Evolutionary conservation across 2,113 vertebrate genomes (phyloP), one percentile per base, ranked within the genome.

Genomic region (Okapia johnstoni): DNA sequence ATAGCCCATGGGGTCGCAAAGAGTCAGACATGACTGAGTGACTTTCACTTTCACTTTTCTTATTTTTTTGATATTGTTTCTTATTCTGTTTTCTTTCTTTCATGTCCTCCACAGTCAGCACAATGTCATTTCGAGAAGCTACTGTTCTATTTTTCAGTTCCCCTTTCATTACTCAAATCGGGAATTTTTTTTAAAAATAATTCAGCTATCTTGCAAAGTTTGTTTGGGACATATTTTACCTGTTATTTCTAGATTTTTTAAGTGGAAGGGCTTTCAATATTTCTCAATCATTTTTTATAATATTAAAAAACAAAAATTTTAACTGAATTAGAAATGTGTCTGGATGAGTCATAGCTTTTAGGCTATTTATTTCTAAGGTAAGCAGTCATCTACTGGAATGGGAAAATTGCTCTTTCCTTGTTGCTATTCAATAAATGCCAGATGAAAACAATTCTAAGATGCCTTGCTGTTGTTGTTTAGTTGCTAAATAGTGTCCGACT

Each of bases 41-140:
- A 70, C 19, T 73, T 73, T 25, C 66, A 70, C 19, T 73, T 73
- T 25, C 66, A 73, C 66, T 73, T 73, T 73, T 26, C 73, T 79
- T 52, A 6, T 21, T 95, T 81, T 50, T 93, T 76, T 0, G 36
- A 88, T 63, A 73, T 43, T 84, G 23, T 23, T 95, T 92, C 16
- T 55, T 84, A 2, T 43, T 86, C 79, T 46, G 19, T 90, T 93
- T 97, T 61, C 43, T n/a, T 93, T 92, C 66, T 94, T 96, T 91
- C 66, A 80, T 81, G 52, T 46, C 63, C 54, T 89, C 66, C 48
- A 46, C 6, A 85, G 57, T 91, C 58, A 93, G 13, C 6, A 88
- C 52, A 73, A 3, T 76, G 43, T 76, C 66, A 80, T 85, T 96
- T 97, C 14, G 85, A 91, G 55, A 94, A 89, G 21, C 81, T 89